phyloP scores from a whole-genome alignment of 2,888 invertebrate genomes.

The Plebejus argus region DNA sequence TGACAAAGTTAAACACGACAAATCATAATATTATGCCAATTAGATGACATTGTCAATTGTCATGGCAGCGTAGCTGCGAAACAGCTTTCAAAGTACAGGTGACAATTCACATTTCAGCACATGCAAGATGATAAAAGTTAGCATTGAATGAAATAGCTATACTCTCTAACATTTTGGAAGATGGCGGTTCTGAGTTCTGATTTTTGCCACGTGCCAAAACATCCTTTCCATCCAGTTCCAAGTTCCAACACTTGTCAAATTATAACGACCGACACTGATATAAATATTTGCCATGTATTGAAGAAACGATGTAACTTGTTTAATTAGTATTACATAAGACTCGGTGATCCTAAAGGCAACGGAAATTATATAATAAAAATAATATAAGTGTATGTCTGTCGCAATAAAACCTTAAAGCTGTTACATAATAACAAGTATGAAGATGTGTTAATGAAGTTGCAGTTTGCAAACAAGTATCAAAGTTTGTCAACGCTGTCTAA shows the following conservation, averaged over 20 bases:
- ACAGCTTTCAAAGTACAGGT: too few relatives aligned
- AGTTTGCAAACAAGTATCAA: constrained; percentile 12
- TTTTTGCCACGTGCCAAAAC: too few relatives aligned
- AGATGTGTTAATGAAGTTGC: constrained; percentile 6
- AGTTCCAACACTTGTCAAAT: too few relatives aligned
- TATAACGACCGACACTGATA: neutral
- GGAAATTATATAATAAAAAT: constrained; percentile 13
- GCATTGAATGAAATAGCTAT: too few relatives aligned
- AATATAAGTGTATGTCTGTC: neutral
- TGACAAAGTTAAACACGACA: neutral
- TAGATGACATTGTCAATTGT: neutral
- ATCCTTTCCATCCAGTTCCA: too few relatives aligned
- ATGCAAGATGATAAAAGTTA: too few relatives aligned
- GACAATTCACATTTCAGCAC: too few relatives aligned
- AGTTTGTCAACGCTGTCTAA: neutral
- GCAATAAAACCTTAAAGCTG: neutral
- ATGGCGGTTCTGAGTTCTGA: too few relatives aligned
- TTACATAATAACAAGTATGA: constrained; percentile 7
- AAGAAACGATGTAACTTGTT: constrained; percentile 14
- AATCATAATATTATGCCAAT: too few relatives aligned
- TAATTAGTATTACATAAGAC: neutral
- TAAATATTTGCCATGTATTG: neutral
- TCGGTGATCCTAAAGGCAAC: neutral
- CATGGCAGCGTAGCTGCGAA: too few relatives aligned
- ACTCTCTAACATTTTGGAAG: too few relatives aligned